Evolutionary conservation across 2,888 invertebrate genomes (phyloP).

Genomic region (Ellobium chinense): DNA sequence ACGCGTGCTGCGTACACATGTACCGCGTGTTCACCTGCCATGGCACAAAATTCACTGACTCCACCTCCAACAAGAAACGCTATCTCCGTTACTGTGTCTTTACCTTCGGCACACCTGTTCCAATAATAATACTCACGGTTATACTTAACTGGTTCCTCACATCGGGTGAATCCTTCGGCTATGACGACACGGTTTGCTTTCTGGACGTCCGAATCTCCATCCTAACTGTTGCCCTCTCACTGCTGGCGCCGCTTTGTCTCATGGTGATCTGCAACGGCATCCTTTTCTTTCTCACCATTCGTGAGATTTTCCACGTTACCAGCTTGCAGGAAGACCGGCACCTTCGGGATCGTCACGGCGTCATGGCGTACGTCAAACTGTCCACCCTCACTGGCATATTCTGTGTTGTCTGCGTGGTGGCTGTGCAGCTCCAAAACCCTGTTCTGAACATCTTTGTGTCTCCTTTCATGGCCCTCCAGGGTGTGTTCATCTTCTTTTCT

Average conservation of each 20-base stretch:
- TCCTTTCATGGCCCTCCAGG: slow-evolving; percentile 50
- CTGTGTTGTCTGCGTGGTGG: slow-evolving; percentile 48
- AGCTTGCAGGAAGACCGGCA: slow-evolving; percentile 7
- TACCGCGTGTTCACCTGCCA: slow-evolving; percentile 50
- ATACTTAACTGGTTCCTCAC: slow-evolving; percentile 41
- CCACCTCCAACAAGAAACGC: slow-evolving; percentile 7
- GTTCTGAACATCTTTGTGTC: slow-evolving; percentile 14
- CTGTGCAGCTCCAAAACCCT: slow-evolving; percentile 1
- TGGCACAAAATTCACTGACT: slow-evolving; percentile 18
- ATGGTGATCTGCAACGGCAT: slow-evolving; percentile 43
- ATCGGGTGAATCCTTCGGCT: slow-evolving; percentile 46
- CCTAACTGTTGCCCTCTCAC: not conserved
- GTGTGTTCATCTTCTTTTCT: slow-evolving; percentile 53
- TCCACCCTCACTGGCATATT: slow-evolving; percentile 54
- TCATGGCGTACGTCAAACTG: slow-evolving; percentile 52
- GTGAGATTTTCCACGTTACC: slow-evolving; percentile 42
- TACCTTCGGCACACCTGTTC: slow-evolving; percentile 46
- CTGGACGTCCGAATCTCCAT: slow-evolving; percentile 23
- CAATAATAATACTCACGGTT: slow-evolving; percentile 47
- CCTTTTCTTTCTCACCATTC: slow-evolving; percentile 50
- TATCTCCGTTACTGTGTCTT: slow-evolving; percentile 47
- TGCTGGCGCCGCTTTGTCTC: slow-evolving; percentile 43
- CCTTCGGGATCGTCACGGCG: not conserved
- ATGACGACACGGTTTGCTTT: slow-evolving; percentile 23
- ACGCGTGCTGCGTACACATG: slow-evolving; percentile 55